Conservation (phyloP, 2,888 invertebrate genomes). For the Furcula furcula region DNA sequence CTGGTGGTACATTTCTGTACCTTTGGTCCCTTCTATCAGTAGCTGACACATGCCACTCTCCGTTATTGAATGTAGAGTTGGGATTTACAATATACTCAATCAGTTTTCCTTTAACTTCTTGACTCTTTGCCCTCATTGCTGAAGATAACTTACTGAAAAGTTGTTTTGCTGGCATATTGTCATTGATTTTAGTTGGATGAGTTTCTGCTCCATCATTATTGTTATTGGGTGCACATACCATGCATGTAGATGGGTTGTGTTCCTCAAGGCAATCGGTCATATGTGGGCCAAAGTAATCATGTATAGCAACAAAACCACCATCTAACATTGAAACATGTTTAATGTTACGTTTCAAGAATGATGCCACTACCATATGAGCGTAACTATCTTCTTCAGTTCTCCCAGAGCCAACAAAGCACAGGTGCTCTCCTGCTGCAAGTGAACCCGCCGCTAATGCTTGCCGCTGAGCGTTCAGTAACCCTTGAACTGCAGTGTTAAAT, state of each 20-base stretch:
- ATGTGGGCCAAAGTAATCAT: slow-evolving; percentile 91
- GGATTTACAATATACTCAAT: slow-evolving; percentile 97
- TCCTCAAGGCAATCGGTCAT: slow-evolving; percentile 91
- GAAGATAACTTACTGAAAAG: slow-evolving; percentile 91
- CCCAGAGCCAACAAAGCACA: slow-evolving; percentile 97
- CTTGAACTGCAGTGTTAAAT: slow-evolving; percentile 96
- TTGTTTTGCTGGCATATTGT: slow-evolving; percentile 82
- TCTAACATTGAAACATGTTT: slow-evolving; percentile 95
- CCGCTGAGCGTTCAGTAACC: slow-evolving; percentile 93
- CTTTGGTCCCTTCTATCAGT: slow-evolving; percentile 92
- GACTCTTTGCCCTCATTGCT: slow-evolving; percentile 94
- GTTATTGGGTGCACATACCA: slow-evolving; percentile 87
- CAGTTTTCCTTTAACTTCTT: slow-evolving; percentile 94
- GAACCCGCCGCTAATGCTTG: slow-evolving; percentile 94
- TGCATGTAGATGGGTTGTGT: slow-evolving; percentile 90
- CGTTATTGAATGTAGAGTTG: slow-evolving; percentile 79
- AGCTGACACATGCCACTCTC: slow-evolving; percentile 92
- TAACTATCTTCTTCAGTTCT: slow-evolving; percentile 96
- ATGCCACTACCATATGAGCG: slow-evolving; percentile 98
- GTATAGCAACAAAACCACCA: slow-evolving; percentile 94
- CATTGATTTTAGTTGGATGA: slow-evolving; percentile 44
- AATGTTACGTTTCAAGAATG: slow-evolving; percentile 96
- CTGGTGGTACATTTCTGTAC: slow-evolving; percentile 94
- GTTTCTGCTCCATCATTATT: slow-evolving; percentile 53
- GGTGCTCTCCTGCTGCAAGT: slow-evolving; percentile 92